These are phyloP conservation scores for Asarcornis scutulata DNA, from an alignment of 2,113 vertebrate species.

Conservation along the genomic window DNA sequence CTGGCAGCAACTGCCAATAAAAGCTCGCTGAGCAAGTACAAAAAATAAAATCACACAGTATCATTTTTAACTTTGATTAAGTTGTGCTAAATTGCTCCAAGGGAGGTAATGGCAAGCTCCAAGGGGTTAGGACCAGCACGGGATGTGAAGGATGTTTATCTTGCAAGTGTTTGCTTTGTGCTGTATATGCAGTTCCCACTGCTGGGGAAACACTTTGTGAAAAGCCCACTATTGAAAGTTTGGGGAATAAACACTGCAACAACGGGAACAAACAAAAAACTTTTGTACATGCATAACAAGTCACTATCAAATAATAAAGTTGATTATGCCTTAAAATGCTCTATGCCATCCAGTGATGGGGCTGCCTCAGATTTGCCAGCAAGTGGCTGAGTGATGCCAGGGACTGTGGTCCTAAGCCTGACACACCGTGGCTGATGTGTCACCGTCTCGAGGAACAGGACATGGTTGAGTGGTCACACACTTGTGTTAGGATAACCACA, in stretches of 20 bases:
- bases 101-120: slow-evolving; percentile 19
- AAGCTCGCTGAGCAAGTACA: slow-evolving; percentile 34
- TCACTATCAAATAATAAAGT: neutral
- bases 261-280: slow-evolving; percentile 39
- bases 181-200: neutral
- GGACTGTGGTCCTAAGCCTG: accelerated
- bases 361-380: neutral
- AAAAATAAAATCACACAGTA: slow-evolving; percentile 58
- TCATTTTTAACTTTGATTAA: slow-evolving; percentile 62
- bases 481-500: neutral
- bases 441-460: neutral
- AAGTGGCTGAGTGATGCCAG: neutral
- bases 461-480: accelerated
- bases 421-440: accelerated
- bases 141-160: slow-evolving; percentile 51
- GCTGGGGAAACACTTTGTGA: slow-evolving; percentile 49
- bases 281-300: neutral
- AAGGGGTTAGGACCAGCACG: neutral
- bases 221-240: neutral
- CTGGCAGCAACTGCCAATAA: slow-evolving; percentile 61
- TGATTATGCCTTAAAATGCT: neutral
- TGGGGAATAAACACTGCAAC: slow-evolving; percentile 26
- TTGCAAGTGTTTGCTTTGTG: slow-evolving; percentile 55
- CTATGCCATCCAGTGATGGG: accelerated
- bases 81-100: slow-evolving; percentile 46